Evolutionary conservation across 2,113 vertebrate genomes (phyloP).

Genomic region (Hypanus sabinus): DNA sequence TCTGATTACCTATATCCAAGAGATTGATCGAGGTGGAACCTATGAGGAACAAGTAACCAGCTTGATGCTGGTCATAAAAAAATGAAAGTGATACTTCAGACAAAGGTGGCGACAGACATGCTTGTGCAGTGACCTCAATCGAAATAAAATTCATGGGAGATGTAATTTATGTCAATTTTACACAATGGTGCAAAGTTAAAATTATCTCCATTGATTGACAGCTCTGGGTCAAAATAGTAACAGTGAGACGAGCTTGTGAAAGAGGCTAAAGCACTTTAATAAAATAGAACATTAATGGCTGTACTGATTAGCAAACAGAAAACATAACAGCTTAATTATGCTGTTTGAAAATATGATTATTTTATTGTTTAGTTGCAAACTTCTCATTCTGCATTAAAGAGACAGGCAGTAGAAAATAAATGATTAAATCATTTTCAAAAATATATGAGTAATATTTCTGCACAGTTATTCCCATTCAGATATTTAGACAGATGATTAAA

Average conservation of each 20-base stretch:
- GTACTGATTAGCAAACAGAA: background rate
- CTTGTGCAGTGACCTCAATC: background rate
- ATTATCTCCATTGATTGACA: background rate
- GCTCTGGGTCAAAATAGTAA: background rate
- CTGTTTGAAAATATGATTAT: background rate
- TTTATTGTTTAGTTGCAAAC: background rate
- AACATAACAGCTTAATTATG: background rate
- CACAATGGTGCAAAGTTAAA: conserved; percentile 15
- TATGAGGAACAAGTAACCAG: background rate
- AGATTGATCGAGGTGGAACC: background rate
- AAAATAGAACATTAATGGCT: background rate
- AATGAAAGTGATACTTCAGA: background rate
- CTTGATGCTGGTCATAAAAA: background rate
- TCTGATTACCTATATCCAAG: background rate
- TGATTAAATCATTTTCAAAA: background rate
- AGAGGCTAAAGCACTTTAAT: background rate
- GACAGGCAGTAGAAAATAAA: background rate
- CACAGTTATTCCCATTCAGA: background rate
- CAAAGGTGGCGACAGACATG: background rate
- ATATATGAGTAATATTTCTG: background rate
- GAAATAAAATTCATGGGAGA: background rate
- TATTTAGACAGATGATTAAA: background rate
- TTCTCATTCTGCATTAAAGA: background rate
- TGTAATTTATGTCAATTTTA: background rate
- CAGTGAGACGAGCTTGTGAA: background rate